A percentile compares a stretch with the other conserved stretches of the same genome.
These are phyloP conservation scores for Horisme vitalbata DNA, from an alignment of 2,888 invertebrate species.

Conservation along the genomic window DNA sequence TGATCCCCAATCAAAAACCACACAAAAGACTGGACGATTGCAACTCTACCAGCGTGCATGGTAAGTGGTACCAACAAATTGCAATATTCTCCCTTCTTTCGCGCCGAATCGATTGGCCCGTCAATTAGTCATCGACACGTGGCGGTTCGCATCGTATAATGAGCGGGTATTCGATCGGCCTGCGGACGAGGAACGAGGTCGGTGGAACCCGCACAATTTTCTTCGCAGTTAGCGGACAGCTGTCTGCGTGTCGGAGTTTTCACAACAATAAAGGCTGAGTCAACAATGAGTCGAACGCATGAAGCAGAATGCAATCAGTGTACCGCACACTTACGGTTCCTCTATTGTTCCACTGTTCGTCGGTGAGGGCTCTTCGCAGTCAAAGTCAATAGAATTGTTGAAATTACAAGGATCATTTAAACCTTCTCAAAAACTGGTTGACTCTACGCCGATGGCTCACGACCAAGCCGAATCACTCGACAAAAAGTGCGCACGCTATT, in stretches of 20 bases:
- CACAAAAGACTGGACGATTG: too few species aligned
- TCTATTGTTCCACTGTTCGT: constrained; percentile 29
- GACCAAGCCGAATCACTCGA: too few species aligned
- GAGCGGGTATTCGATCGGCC: constrained; percentile 47
- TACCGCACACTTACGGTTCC: constrained; percentile 39
- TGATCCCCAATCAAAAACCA: too few species aligned
- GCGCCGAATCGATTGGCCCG: constrained; percentile 32
- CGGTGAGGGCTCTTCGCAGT: constrained; percentile 23
- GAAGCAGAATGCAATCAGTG: constrained; percentile 41
- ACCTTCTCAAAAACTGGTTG: too few species aligned
- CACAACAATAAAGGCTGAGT: constrained; percentile 49
- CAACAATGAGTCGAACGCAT: constrained; percentile 47
- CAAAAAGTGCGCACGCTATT: too few species aligned
- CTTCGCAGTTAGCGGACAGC: constrained; percentile 43
- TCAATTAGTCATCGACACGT: constrained; percentile 63
- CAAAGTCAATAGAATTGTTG: too few species aligned
- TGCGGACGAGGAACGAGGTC: constrained; percentile 45
- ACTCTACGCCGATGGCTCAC: too few species aligned
- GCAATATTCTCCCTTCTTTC: constrained; percentile 19
- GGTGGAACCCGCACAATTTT: constrained; percentile 53
- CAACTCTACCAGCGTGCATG: too few species aligned
- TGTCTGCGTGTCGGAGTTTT: constrained; percentile 45
- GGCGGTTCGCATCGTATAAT: constrained; percentile 57
- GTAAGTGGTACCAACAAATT: constrained; percentile 11
- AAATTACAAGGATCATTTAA: too few species aligned